Conservation (phyloP, 2,888 invertebrate genomes). For the Aleiodes leptofemur region DNA sequence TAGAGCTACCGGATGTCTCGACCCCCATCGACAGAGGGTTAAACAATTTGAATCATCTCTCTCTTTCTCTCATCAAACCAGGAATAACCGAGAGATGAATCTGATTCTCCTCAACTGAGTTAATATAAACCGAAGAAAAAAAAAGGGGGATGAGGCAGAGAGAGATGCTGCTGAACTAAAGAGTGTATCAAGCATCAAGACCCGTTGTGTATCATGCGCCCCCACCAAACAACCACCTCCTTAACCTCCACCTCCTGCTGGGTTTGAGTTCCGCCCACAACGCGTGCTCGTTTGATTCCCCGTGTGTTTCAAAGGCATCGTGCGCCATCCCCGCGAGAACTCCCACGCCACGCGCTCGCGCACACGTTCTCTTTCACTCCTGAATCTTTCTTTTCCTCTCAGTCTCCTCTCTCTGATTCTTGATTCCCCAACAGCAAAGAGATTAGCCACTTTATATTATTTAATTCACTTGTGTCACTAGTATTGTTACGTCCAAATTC, state of each 20-base stretch:
- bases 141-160: too few relatives aligned
- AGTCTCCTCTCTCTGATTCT: slow-evolving; percentile 44
- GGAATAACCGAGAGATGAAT: not conserved
- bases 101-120: too few relatives aligned
- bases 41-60: slow-evolving; percentile 1
- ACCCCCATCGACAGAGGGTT: too few relatives aligned
- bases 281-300: slow-evolving; percentile 66
- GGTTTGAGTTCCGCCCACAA: slow-evolving; percentile 74
- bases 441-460: slow-evolving; percentile 14
- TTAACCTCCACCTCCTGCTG: slow-evolving; percentile 73
- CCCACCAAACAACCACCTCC: slow-evolving; percentile 69
- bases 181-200: too few relatives aligned
- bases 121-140: too few relatives aligned
- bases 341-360: slow-evolving; percentile 68
- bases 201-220: slow-evolving; percentile 36
- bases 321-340: slow-evolving; percentile 61
- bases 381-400: slow-evolving; percentile 48
- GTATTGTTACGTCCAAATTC: not conserved
- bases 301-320: slow-evolving; percentile 48
- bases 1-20: slow-evolving; percentile 37
- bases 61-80: too few relatives aligned
- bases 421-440: slow-evolving; percentile 17
- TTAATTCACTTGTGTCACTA: too few relatives aligned
- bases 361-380: slow-evolving; percentile 50
- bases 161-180: too few relatives aligned